A percentile compares a stretch with the other conserved stretches of the same genome.
These are phyloP conservation scores for Bryconaethiops microstoma DNA, from an alignment of 2,797 vertebrate genomes.

Conservation along the genomic window DNA sequence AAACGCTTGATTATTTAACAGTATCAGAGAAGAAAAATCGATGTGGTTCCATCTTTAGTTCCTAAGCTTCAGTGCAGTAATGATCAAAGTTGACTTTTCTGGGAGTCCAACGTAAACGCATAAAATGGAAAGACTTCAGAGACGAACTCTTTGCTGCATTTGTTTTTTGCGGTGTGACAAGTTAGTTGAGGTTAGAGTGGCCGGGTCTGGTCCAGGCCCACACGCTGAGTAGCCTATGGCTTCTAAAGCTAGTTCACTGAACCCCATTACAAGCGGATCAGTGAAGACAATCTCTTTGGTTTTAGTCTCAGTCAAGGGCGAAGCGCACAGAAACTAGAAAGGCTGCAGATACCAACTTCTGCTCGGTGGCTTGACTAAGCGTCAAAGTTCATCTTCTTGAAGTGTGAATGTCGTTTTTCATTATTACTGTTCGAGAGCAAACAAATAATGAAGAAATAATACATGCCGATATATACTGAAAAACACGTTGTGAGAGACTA, in stretches of 20 bases:
- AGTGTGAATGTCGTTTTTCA: slow-evolving; percentile 10
- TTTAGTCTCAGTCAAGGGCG: slow-evolving; percentile 26
- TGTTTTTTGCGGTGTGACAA: slow-evolving; percentile 52
- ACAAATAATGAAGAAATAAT: neutral
- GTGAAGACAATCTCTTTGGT: slow-evolving; percentile 22
- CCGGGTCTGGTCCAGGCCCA: neutral
- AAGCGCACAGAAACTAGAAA: neutral
- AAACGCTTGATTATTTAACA: too few relatives aligned
- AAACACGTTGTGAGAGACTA: slow-evolving; percentile 7
- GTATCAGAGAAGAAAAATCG: too few relatives aligned
- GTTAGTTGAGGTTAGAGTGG: slow-evolving; percentile 43
- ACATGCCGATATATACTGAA: slow-evolving; percentile 5
- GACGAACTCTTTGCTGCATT: slow-evolving; percentile 55
- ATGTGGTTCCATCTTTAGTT: neutral
- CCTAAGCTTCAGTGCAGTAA: slow-evolving; percentile 3
- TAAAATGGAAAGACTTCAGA: slow-evolving; percentile 17
- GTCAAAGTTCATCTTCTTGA: slow-evolving; percentile 4
- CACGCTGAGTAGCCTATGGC: slow-evolving; percentile 45
- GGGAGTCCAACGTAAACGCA: neutral
- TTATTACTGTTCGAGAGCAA: slow-evolving; percentile 28
- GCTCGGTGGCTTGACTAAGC: neutral
- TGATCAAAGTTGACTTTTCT: slow-evolving; percentile 18
- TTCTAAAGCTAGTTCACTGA: slow-evolving; percentile 55
- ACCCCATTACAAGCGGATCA: slow-evolving; percentile 65
- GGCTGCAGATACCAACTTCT: slow-evolving; percentile 1